phyloP scores from a whole-genome alignment of 2,113 vertebrate species.

The Gymnorhina tibicen region DNA sequence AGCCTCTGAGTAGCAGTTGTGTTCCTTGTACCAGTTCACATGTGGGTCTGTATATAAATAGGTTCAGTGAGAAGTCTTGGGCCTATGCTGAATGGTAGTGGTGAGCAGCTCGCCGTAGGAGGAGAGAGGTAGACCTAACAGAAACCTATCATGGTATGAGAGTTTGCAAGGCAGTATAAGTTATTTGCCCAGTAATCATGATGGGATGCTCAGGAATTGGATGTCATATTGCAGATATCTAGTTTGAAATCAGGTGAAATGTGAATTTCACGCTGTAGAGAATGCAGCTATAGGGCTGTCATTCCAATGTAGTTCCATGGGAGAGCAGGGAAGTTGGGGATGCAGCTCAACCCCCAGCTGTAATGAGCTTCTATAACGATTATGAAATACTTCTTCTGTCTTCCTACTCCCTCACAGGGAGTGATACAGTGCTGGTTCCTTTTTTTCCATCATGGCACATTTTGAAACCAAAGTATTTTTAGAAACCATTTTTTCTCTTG shows the following conservation, averaged over 20 bases:
- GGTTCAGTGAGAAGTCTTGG: neutral
- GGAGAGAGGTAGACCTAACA: neutral
- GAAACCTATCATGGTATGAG: neutral
- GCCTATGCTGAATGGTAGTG: neutral
- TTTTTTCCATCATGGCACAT: neutral
- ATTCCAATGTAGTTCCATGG: neutral
- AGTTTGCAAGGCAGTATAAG: neutral
- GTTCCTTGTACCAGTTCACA: neutral
- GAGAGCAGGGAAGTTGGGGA: neutral
- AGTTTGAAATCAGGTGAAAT: neutral
- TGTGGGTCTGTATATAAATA: neutral
- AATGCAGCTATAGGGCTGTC: neutral
- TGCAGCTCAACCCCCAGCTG: neutral
- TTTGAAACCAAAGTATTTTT: slow-evolving; percentile 42
- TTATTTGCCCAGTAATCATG: neutral
- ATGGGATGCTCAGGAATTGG: neutral
- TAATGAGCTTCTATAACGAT: neutral
- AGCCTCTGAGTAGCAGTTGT: fast-evolving
- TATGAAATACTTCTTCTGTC: slow-evolving; percentile 20
- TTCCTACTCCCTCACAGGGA: neutral
- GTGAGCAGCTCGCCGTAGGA: neutral
- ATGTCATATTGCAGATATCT: neutral
- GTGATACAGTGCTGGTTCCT: neutral
- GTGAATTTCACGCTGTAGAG: neutral
- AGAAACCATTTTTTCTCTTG: neutral